phyloP scores from a whole-genome alignment of 2,113 vertebrate species.

The Eurypyga helias region DNA sequence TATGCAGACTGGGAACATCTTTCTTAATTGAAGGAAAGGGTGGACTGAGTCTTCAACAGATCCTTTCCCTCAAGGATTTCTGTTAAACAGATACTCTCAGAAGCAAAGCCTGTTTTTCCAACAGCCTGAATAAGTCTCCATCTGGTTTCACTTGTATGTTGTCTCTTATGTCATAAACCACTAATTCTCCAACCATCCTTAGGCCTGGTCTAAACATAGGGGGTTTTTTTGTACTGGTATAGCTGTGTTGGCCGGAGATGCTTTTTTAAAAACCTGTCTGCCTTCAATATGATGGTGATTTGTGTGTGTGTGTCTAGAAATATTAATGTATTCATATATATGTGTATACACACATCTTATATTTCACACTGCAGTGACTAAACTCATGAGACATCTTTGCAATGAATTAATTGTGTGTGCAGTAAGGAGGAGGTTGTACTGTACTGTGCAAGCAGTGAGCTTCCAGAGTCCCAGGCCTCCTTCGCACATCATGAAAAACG shows the following conservation, averaged over 20 bases:
- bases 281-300: conserved; percentile 56
- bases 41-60: conserved; percentile 55
- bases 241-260: conserved; percentile 38
- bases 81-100: conserved; percentile 62
- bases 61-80: conserved; percentile 64
- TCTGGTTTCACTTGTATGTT: conserved; percentile 72
- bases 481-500: neutral
- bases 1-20: conserved; percentile 40
- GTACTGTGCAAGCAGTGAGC: neutral
- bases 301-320: conserved; percentile 46
- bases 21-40: conserved; percentile 46
- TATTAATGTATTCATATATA: neutral
- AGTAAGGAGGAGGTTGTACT: neutral
- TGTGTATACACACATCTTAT: neutral
- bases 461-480: neutral
- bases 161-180: conserved; percentile 74
- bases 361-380: neutral
- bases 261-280: neutral
- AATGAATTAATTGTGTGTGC: conserved; percentile 17
- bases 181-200: conserved; percentile 69
- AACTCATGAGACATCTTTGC: conserved; percentile 2
- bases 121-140: conserved; percentile 60
- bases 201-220: conserved; percentile 60
- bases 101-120: conserved; percentile 69
- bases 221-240: neutral